Evolutionary conservation across 2,888 invertebrate genomes (phyloP).

Genomic region (Synanthedon vespiformis): DNA sequence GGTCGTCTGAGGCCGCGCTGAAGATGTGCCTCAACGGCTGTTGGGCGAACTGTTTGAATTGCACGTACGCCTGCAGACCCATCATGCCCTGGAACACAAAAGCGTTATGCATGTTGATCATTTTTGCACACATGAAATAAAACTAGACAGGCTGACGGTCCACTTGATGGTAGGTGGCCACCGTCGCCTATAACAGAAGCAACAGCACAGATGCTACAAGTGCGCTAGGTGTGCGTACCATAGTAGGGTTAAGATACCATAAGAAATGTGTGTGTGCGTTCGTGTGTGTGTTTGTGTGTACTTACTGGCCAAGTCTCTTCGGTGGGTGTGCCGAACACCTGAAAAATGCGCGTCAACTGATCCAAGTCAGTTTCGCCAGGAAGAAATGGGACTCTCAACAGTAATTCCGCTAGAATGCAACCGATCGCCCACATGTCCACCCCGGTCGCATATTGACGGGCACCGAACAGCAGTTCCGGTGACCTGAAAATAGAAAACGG

Average conservation of each 20-base stretch:
- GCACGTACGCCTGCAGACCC: constrained; percentile 89
- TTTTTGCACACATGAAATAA: too few species aligned
- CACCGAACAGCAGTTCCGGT: constrained; percentile 96
- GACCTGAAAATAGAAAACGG: constrained; percentile 57
- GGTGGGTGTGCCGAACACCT: constrained; percentile 92
- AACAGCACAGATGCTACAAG: too few species aligned
- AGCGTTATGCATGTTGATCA: too few species aligned
- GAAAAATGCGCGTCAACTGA: constrained; percentile 95
- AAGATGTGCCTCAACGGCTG: constrained; percentile 93
- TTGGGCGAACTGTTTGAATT: constrained; percentile 88
- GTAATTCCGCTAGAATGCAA: constrained; percentile 95
- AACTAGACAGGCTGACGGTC: too few species aligned
- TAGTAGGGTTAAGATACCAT: too few species aligned
- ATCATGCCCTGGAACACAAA: constrained; percentile 70
- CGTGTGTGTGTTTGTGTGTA: constrained; percentile 5
- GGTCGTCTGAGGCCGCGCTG: constrained; percentile 93
- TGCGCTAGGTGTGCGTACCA: too few species aligned
- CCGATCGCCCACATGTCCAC: constrained; percentile 99
- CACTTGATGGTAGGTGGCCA: too few species aligned
- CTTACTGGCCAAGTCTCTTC: constrained; percentile 92
- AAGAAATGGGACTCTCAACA: constrained; percentile 91
- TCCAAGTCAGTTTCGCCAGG: constrained; percentile 98
- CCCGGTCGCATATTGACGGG: constrained; percentile 93
- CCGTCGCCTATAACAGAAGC: too few species aligned
- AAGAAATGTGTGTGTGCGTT: too few species aligned